Percentiles rank a stretch among this genome's conserved stretches.
Conservation (phyloP, 2,797 vertebrate species). For the Anolis apletophallus region DNA sequence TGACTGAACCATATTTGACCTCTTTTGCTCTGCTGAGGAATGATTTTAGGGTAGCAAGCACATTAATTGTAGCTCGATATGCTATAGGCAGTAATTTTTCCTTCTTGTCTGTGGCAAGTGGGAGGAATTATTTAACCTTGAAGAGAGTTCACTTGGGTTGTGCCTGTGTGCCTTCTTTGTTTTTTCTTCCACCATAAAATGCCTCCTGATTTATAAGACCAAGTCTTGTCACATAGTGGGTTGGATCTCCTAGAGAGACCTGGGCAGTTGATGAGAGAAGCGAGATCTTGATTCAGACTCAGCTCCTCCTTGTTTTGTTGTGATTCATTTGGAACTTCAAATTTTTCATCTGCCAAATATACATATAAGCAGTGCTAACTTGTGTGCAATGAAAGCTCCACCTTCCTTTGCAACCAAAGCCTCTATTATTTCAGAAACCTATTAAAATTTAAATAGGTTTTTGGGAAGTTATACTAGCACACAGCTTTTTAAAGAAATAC, state of each 20-base stretch:
- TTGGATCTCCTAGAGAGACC: background rate
- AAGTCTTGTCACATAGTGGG: background rate
- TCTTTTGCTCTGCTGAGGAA: constrained; percentile 3
- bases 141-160: constrained; percentile 14
- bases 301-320: background rate
- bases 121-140: constrained; percentile 37
- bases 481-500: background rate
- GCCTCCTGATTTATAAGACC: background rate
- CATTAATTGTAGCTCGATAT: constrained; percentile 37
- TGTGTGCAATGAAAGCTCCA: background rate
- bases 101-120: constrained; percentile 20
- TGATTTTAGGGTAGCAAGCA: constrained; percentile 25
- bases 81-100: constrained; percentile 39
- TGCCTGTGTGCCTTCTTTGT: constrained; percentile 7
- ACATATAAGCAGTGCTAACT: background rate
- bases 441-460: constrained; percentile 8
- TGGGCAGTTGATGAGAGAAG: background rate
- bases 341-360: constrained; percentile 5
- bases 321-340: background rate
- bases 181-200: background rate
- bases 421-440: constrained; percentile 6
- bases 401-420: background rate
- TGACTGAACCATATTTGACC: constrained; percentile 24
- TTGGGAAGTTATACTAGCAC: background rate
- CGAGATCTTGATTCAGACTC: too few relatives aligned